phyloP scores from a whole-genome alignment of 2,113 vertebrate genomes.

The Vicugna pacos region DNA sequence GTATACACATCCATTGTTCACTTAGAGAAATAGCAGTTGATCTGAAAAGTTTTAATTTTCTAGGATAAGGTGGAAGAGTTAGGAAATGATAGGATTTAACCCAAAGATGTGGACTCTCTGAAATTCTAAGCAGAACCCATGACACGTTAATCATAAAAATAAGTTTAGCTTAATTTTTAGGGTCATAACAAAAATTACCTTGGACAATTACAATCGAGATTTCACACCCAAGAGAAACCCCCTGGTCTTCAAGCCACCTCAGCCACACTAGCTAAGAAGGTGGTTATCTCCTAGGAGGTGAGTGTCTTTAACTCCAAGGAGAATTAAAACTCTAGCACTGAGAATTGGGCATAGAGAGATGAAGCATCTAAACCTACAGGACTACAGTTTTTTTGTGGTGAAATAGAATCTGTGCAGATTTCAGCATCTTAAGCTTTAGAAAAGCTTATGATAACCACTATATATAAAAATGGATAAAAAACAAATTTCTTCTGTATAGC shows the following conservation, averaged over 20 bases:
- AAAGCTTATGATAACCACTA: not conserved
- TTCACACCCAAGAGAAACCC: not conserved
- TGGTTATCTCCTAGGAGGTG: not conserved
- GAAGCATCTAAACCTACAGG: not conserved
- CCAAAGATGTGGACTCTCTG: not conserved
- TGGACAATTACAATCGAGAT: not conserved
- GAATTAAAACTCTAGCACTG: not conserved
- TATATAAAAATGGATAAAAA: too few relatives aligned
- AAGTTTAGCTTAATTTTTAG: not conserved
- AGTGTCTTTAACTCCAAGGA: not conserved
- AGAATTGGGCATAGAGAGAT: not conserved
- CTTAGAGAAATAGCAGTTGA: not conserved
- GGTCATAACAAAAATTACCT: not conserved
- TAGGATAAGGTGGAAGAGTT: not conserved
- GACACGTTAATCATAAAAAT: not conserved
- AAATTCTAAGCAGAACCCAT: not conserved
- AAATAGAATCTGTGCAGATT: constrained; percentile 19
- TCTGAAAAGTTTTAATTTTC: not conserved
- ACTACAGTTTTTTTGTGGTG: not conserved
- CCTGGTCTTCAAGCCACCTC: not conserved
- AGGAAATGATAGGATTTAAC: not conserved
- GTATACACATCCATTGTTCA: not conserved
- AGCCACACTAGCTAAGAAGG: not conserved
- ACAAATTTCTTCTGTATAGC: too few relatives aligned
- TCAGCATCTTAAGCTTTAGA: not conserved